phyloP scores from a whole-genome alignment of 1,140 invertebrate species.

The Cecropterus lyciades region DNA sequence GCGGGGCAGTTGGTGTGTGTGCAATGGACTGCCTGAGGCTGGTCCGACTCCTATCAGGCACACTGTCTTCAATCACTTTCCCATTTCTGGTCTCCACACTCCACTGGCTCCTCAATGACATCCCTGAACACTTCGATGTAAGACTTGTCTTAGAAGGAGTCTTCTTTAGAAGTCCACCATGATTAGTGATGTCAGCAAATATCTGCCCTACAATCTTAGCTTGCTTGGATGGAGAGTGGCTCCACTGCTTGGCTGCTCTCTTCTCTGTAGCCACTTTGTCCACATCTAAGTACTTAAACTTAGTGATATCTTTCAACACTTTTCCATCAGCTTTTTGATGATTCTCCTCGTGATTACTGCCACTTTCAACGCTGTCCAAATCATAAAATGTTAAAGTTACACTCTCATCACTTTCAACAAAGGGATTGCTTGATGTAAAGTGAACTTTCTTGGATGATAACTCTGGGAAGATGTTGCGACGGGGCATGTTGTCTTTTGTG shows the following conservation, averaged over 20 bases:
- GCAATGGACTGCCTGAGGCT: constrained; percentile 46
- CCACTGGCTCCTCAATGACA: constrained; percentile 55
- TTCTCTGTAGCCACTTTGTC: constrained; percentile 68
- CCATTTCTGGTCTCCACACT: constrained; percentile 47
- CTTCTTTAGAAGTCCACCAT: constrained; percentile 52
- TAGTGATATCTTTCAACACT: constrained; percentile 62
- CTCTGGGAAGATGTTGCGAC: constrained; percentile 73
- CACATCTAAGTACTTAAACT: constrained; percentile 81
- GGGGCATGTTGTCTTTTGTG: constrained; percentile 75
- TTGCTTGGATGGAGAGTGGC: constrained; percentile 72
- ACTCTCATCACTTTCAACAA: constrained; percentile 80
- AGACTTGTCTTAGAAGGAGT: constrained; percentile 71
- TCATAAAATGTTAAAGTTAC: constrained; percentile 81
- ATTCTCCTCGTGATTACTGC: constrained; percentile 38
- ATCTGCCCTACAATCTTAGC: constrained; percentile 59
- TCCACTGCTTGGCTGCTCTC: constrained; percentile 62
- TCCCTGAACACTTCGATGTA: constrained; percentile 54
- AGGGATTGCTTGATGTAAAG: constrained; percentile 76
- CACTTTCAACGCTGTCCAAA: constrained; percentile 62
- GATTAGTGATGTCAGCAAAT: constrained; percentile 68
- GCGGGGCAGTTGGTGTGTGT: constrained; percentile 53
- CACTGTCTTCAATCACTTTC: constrained; percentile 48
- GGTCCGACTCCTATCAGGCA: constrained; percentile 49
- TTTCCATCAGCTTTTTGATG: constrained; percentile 39
- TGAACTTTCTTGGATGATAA: constrained; percentile 73